These are phyloP conservation scores for Ametastegia equiseti DNA, from an alignment of 2,888 invertebrate species.

Conservation along the genomic window DNA sequence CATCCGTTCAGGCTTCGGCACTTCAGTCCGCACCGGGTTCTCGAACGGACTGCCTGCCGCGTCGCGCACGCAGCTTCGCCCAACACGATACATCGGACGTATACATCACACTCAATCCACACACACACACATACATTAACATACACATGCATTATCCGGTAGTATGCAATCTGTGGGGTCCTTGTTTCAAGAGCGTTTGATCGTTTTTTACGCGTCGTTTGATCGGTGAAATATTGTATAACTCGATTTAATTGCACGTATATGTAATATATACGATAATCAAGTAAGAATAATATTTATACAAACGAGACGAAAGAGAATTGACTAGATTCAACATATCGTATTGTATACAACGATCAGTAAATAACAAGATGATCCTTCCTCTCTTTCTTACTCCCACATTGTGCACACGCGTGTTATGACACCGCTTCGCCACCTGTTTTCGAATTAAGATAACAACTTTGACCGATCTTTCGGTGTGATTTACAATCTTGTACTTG, in stretches of 20 bases:
- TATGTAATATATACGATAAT: too few species aligned
- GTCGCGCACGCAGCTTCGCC: constrained; percentile 34
- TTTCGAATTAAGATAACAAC: background rate
- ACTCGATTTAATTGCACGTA: too few species aligned
- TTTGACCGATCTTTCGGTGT: background rate
- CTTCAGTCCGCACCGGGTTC: constrained; percentile 47
- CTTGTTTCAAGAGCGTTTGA: background rate
- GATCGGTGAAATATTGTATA: background rate
- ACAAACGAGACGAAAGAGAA: too few species aligned
- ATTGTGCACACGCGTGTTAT: constrained; percentile 2
- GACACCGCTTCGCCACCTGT: constrained; percentile 8
- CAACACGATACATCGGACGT: background rate
- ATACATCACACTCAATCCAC: background rate
- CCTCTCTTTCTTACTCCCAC: too few species aligned
- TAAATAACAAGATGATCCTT: too few species aligned
- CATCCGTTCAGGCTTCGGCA: constrained; percentile 48
- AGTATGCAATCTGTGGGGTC: constrained; percentile 3
- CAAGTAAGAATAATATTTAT: too few species aligned
- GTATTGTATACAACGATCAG: too few species aligned
- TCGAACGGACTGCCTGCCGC: constrained; percentile 43
- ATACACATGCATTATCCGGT: background rate
- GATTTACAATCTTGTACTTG: background rate
- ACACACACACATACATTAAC: background rate
- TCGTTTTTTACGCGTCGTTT: background rate
- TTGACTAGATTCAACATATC: too few species aligned